Evolutionary conservation across 2,797 vertebrate species (phyloP).

Genomic region (Acestrorhynchus altus): DNA sequence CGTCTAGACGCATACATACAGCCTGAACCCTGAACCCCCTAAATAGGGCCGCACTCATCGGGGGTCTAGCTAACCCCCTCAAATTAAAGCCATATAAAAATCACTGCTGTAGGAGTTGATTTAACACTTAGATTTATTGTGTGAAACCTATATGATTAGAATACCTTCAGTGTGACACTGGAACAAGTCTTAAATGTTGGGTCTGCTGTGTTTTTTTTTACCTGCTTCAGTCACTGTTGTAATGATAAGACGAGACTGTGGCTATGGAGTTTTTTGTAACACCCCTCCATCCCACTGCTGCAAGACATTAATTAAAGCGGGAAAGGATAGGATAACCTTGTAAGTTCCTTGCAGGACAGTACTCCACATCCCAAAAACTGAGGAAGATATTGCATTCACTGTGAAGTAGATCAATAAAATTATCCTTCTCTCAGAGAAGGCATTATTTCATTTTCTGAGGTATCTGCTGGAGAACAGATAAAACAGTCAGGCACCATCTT

Average conservation of each 20-base stretch:
- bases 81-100: constrained; percentile 5
- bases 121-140: not conserved
- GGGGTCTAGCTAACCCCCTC: not conserved
- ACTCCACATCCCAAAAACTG: not conserved
- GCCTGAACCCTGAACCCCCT: constrained; percentile 19
- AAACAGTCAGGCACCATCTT: not conserved
- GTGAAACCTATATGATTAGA: not conserved
- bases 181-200: not conserved
- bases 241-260: too few relatives aligned
- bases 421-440: not conserved
- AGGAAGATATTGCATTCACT: not conserved
- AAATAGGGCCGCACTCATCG: not conserved
- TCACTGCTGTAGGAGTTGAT: not conserved
- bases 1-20: constrained; percentile 54
- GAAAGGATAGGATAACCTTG: not conserved
- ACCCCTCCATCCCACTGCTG: not conserved
- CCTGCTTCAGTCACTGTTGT: too few relatives aligned
- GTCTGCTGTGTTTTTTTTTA: not conserved
- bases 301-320: not conserved
- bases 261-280: not conserved
- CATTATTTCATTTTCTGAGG: not conserved
- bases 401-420: not conserved
- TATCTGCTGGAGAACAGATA: not conserved
- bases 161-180: not conserved
- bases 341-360: not conserved